Evolutionary conservation across 2,888 invertebrate species (phyloP), one percentile per base, ranked within the genome.

Genomic region (Imbricaverruca yamaguchii): DNA sequence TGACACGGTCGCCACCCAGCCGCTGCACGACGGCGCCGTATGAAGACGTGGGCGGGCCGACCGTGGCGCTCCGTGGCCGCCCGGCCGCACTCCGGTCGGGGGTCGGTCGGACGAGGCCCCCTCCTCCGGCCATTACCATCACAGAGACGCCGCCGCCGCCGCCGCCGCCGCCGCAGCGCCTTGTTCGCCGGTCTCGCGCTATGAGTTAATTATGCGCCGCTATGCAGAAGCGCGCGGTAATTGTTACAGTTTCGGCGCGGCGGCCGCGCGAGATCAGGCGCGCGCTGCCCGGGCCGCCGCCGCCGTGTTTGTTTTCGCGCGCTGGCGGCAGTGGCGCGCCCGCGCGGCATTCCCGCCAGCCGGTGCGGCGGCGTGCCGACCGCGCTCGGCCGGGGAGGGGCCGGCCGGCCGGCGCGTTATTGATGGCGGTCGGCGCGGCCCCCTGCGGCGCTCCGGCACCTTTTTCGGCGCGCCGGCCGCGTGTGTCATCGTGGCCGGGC

Each of bases 201-300:
- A 74, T 21, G 55, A 55, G 74, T 74, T 55, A 53, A 74, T 74
- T 74, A 74, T 74, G 74, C 74, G 74, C 53, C 74, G 65, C n/a
- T 23, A 61, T 61, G 61, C 61, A 18, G 23, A 39, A 23, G 12
- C 39, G n/a, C 74, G 55, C 18, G 55, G 74, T 74, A 74, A 74
- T 74, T 55, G 74, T 55, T 15, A 55, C 74, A 74, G 65, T 65
- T 23, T 8, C 12, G n/a, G 23, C 10, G 23, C 65, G 23, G 65
- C 65, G 65, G 59, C 59, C 59, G 59, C 59, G 12, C 11, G 15
- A 13, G 59, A 59, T 59, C 39, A 59, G 11, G 59, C 59, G 69
- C 74, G 18, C 74, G 18, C 8, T 55, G 74, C 74, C 74, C 12
- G 13, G 11, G 55, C 74, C 74, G 74, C 74, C 74, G 74, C 74